Base-by-base conservation (phyloP, 30 jellyfish, hydroid and myxozoan genomes). In the Chrysaora quinquecirrha region DNA sequence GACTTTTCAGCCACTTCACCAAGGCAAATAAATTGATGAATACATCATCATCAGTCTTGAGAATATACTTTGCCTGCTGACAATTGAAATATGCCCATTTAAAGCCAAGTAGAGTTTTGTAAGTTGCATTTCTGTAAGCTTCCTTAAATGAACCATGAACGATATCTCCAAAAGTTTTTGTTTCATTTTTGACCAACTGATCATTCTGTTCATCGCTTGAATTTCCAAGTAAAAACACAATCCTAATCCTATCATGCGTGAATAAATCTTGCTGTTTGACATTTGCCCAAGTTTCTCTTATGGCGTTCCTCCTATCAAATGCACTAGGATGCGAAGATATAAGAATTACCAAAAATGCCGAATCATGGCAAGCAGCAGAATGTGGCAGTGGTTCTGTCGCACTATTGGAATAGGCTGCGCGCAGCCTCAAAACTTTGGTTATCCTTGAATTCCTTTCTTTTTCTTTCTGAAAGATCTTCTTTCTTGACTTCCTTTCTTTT, bases 21-120 rank as follows among this genome's bases (percentile, higher is more conserved):
- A 91, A 38, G 11, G 87, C 81, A 34, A 78, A 48, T 24, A 96
- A 85, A 52, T 91, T 91, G 30, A 91, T 67, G 27, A 91, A 91
- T 21, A 91, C 98, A 86, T 91, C 98, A 86, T 91, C 98, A 85
- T 91, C 98, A 19, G 98, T 91, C 69, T 91, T 91, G 31, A 91
- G 84, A 48, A 86, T 50, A 60, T 66, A 91, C 31, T 83, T 35
- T 35, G 89, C 87, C 73, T 73, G 73, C n/a, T n/a, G n/a, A 64
- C 98, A 91, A 48, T 74, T 32, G 61, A 54, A 75, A 75, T 78
- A 86, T 52, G 96, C 95, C 98, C 98, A 91, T 81, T 91, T 91
- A 25, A 91, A 60, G 3, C 95, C 98, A 58, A 91, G 91, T 30
- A 91, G 79, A 0, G 98, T 91, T 69, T 91, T 91, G 95, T 79